Evolutionary conservation across 1,140 invertebrate species (phyloP).

Genomic region (Rhagoletis pomonella): DNA sequence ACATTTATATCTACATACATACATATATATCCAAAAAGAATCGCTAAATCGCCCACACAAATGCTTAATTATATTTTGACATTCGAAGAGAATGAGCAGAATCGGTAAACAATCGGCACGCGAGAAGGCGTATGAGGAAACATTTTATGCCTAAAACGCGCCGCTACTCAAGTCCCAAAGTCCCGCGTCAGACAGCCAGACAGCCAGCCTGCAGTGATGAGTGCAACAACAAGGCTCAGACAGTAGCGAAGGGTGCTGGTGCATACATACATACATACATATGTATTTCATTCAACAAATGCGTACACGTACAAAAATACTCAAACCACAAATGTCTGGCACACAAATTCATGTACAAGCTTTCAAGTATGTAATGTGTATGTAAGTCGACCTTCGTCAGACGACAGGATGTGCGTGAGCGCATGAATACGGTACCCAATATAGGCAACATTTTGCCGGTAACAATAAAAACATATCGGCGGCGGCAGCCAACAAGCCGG

Average conservation of each 20-base stretch:
- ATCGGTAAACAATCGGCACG: background rate
- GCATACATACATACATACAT: background rate
- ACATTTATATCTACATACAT: background rate
- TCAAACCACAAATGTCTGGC: constrained; percentile 27
- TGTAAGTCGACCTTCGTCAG: background rate
- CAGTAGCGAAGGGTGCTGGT: background rate
- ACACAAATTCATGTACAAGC: background rate
- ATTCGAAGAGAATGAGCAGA: constrained; percentile 10
- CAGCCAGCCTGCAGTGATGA: constrained; percentile 25
- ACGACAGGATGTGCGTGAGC: constrained; percentile 14
- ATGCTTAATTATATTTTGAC: constrained; percentile 38
- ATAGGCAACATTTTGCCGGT: background rate
- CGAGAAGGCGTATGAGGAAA: background rate
- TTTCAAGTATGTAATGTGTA: background rate
- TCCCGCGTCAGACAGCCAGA: constrained; percentile 27
- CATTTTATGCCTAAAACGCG: constrained; percentile 47
- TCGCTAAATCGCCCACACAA: constrained; percentile 33
- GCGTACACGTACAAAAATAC: constrained; percentile 11
- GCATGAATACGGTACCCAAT: background rate
- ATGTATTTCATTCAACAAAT: constrained; percentile 33
- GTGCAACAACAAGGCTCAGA: constrained; percentile 13
- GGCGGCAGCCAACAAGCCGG: background rate
- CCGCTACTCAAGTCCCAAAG: constrained; percentile 36
- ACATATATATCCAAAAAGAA: background rate
- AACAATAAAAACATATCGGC: background rate